A percentile compares a stretch with the other conserved stretches of the same genome.
These are phyloP conservation scores for Ceratosolen fusciceps DNA, from an alignment of 1,140 invertebrate genomes.

Conservation along the genomic window DNA sequence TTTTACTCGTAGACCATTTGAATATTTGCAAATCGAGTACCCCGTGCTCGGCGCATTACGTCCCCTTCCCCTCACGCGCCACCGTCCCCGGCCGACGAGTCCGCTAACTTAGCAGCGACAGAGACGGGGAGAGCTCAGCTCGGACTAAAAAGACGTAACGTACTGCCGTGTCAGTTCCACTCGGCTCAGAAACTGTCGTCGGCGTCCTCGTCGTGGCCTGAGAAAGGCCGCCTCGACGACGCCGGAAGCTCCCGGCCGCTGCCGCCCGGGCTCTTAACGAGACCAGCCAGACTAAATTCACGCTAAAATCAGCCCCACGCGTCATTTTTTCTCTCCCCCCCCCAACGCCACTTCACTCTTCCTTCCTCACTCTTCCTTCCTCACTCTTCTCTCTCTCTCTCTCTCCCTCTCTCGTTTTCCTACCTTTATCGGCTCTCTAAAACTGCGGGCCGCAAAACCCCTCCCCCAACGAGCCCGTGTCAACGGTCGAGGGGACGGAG, in stretches of 20 bases:
- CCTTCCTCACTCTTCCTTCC: not conserved
- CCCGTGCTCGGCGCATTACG: constrained; percentile 48
- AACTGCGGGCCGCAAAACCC: no score
- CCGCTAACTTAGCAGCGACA: no score
- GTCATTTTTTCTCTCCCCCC: not conserved
- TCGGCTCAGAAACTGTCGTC: constrained; percentile 44
- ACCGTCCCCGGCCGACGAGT: not conserved
- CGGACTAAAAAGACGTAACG: constrained; percentile 27
- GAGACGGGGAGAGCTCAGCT: not conserved
- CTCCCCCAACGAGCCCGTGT: no score
- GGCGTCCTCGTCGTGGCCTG: not conserved
- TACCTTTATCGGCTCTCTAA: no score
- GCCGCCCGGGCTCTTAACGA: not conserved
- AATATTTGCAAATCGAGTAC: constrained; percentile 70
- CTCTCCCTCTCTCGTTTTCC: not conserved
- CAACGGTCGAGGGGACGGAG: no score
- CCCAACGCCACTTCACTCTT: no score
- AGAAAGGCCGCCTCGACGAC: not conserved
- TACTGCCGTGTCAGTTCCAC: constrained; percentile 62
- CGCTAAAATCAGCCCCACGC: not conserved
- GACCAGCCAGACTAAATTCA: not conserved
- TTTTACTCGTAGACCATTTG: constrained; percentile 70
- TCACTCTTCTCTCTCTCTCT: constrained; percentile 18
- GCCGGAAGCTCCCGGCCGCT: constrained; percentile 1
- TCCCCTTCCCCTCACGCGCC: not conserved